Conservation (phyloP, 2,797 vertebrate genomes). For the Pogoniulus pusillus region DNA sequence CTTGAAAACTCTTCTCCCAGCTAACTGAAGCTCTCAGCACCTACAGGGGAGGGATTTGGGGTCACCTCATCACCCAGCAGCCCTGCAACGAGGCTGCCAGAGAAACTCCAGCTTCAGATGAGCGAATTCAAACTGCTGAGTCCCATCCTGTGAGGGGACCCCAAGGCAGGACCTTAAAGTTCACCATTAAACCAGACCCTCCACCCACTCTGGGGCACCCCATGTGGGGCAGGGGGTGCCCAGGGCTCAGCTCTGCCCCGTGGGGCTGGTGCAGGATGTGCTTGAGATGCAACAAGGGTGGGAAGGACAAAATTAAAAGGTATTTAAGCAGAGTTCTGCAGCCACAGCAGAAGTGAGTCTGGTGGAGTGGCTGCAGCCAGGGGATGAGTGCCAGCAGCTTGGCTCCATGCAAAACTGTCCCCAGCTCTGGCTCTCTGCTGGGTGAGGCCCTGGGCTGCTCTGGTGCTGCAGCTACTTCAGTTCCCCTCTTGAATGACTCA, state of each 20-base stretch:
- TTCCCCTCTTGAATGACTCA: not conserved
- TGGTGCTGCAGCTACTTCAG: not conserved
- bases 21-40: not conserved
- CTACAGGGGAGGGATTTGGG: not conserved
- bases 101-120: not conserved
- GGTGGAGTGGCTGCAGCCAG: not conserved
- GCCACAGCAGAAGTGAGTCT: not conserved
- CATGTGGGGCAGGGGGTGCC: accelerated
- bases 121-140: not conserved
- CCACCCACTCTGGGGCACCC: accelerated
- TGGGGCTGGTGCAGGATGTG: accelerated
- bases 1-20: not conserved
- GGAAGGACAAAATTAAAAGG: too few relatives aligned
- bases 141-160: accelerated
- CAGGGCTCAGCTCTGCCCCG: accelerated
- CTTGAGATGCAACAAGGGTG: not conserved
- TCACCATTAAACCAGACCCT: not conserved
- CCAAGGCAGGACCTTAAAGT: not conserved
- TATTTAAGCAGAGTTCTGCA: not conserved
- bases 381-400: not conserved
- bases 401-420: not conserved
- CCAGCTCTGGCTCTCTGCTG: not conserved
- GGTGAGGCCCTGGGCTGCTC: not conserved
- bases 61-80: not conserved
- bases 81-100: not conserved